Base-by-base conservation (phyloP, 2,113 vertebrate genomes). In the Sinocyclocheilus anshuiensis region DNA sequence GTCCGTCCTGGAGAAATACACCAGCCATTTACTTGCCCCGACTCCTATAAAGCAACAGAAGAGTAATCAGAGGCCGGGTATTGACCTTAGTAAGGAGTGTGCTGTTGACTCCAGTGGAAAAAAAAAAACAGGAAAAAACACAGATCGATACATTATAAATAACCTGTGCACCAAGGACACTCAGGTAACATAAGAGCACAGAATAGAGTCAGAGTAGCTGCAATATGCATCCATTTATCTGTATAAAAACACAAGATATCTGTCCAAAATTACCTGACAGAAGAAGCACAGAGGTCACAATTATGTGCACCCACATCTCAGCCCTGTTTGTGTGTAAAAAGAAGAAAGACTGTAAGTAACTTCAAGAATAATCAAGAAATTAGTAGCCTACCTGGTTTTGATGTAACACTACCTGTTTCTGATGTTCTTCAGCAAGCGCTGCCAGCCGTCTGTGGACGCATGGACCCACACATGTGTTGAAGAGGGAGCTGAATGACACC, bases 1-100 rank as follows among this genome's bases (percentile, higher is more conserved):
- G 72, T 94, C 92, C 63, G 84, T 93, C 63, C 93, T 89, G 1
- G 95, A 94, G 85, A 95, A 94, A 72, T 91, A 92, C 69, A 95
- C 93, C 55, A 91, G 91, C 94, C 94, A 95, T 90, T 69, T 83
- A 85, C 92, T 91, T 88, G 92, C 90, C 80, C 93, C 89, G 74
- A 85, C 88, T 65, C 91, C 94, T 95, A 86, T 18, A 57, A 67
- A 29, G 76, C 72, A 88, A 63, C 18, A 77, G 24, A 63, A n/a
- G 15, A 10, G 29, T 24, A 74, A 75, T 22, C 24, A 65, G 24
- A 20, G 53, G 36, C 10, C 24, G 2, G 45, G 18, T 6, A 33
- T 22, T 83, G 61, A 67, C 33, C 61, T 18, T 20, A 6, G 16
- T 4, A 36, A 67, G 61, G 33, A n/a, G 75, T 33, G 42, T 15